These are phyloP conservation scores for Chironomus tentans DNA, from an alignment of 2,888 invertebrate species.

Conservation along the genomic window DNA sequence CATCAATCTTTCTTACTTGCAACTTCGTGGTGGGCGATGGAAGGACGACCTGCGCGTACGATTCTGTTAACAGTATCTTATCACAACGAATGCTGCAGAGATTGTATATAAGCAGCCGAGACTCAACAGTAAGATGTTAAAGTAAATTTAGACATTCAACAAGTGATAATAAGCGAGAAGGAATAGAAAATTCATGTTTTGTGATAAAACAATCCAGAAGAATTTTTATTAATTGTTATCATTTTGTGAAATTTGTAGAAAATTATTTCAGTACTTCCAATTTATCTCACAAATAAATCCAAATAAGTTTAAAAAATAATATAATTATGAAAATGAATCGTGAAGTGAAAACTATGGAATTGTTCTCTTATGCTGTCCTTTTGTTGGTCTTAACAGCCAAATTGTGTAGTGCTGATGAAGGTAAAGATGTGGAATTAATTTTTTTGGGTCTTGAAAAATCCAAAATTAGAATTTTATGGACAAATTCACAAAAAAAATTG, in stretches of 20 bases:
- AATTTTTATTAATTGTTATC: neutral
- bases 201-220: neutral
- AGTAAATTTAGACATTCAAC: conserved; percentile 17
- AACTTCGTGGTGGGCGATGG: neutral
- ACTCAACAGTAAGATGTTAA: conserved; percentile 2
- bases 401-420: conserved; percentile 18
- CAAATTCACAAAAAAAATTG: too few relatives aligned
- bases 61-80: neutral
- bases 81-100: neutral
- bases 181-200: neutral
- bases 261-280: neutral
- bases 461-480: too few relatives aligned
- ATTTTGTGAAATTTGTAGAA: neutral
- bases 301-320: neutral
- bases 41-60: neutral
- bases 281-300: too few relatives aligned
- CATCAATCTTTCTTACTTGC: neutral
- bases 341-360: conserved; percentile 13
- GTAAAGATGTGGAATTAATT: neutral
- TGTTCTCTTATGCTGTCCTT: neutral
- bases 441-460: neutral
- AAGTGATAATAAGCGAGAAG: neutral
- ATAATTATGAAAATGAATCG: neutral
- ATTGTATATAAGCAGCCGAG: conserved; percentile 15
- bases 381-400: conserved; percentile 2